Evolutionary conservation across 2,888 invertebrate species (phyloP), one percentile per base, ranked within the genome.

Genomic region (Monoplex corrugatus): DNA sequence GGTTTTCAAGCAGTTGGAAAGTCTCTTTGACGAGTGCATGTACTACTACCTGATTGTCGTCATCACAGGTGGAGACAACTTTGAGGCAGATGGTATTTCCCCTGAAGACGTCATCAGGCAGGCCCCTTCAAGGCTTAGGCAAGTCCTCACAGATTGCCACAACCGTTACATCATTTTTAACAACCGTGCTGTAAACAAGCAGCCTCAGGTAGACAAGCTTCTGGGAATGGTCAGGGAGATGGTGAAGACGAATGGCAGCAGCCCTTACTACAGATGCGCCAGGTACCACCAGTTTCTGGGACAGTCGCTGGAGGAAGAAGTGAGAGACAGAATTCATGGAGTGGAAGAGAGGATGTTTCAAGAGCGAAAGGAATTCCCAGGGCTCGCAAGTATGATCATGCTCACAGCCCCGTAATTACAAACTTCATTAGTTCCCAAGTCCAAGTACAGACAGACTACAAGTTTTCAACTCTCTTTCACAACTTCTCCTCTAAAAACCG

Each of bases 31-130:
- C 10, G 82, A 87, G 38, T 82, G 88, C 38, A 85, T 91, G 87
- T 83, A 43, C 35, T 86, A 78, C 40, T 89, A 91, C 40, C 32
- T 91, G n/a, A 89, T 91, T 45, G 85, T 91, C 6, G 50, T 91
- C 45, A 89, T 89, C 38, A 90, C 90, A 2, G 80, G 91, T 32
- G 87, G 90, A 63, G 91, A 90, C 57, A 89, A 89, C 50, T 80
- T 90, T 45, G 89, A 89, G n/a, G 3, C 35, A 0, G 84, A 84
- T 35, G 68, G 72, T n/a, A 89, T 87, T 43, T 44, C 82, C 2
- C 68, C 50, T 16, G 75, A 89, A 43, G 86, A 90, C n/a, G 75
- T 88, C 40, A 40, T 80, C 40, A 28, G 23, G 5, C 0, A 1
- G 6, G 80, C 80, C 19, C 40, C 80, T 19, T 23, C 40, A 38